Evolutionary conservation across 1,140 invertebrate genomes (phyloP), one percentile per base, ranked within the genome.

Genomic region (Saccostrea echinata): DNA sequence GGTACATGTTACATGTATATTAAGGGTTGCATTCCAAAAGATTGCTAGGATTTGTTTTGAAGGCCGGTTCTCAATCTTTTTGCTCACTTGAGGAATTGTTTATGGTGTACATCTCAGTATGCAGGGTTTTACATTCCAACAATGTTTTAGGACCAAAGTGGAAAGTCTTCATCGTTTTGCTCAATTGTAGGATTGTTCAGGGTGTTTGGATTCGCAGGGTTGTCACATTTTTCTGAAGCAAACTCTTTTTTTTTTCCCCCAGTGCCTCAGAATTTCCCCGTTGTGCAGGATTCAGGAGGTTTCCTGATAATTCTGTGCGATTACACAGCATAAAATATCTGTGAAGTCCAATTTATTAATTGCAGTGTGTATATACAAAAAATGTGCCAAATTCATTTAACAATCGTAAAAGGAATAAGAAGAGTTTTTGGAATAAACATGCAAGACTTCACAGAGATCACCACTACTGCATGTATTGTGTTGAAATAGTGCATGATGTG

Each of bases 401-500:
- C 11, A 1, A 16, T 33, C 68, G 8, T 76, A 12, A 30, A 30
- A 16, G 27, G 68, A 24, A n/a, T 8, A 24, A 12, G n/a, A 9
- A 33, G 68, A 3, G 27, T 21, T 21, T 64, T 64, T 16, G 27
- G 30, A 27, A 30, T 4, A 16, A 33, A 9, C 68, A 33, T 30
- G 68, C 11, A 76, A 76, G 24, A 30, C 13, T 16, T 30, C 27
- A 61, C 55, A 61, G 55, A 6, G 18, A 21, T 18, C 18, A 61
- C 55, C 18, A 27, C 27, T 33, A 9, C 13, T 76, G 68, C 68
- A 76, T 76, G 68, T 27, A 33, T 27, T 76, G 24, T 76, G 68
- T 33, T 76, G 68, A 76, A 27, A 30, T 76, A 30, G 68, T 76
- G 68, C 68, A 76, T 76, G 68, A 35, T 71, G 30, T 76, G 68